Evolutionary conservation across 1,140 invertebrate genomes (phyloP).

Genomic region (Heliconius congener): DNA sequence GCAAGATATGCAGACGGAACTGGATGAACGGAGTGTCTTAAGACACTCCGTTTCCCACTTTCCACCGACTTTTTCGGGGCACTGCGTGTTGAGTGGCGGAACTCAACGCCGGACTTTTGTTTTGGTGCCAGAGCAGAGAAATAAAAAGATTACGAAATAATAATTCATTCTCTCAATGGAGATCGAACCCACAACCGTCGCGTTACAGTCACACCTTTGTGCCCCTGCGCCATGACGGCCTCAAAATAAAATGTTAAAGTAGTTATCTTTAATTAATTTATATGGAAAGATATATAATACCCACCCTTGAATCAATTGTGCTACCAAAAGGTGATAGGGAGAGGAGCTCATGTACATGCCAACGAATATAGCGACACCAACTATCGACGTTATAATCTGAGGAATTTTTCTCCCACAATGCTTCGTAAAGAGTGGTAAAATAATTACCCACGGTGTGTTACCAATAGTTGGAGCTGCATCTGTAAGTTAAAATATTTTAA

Average conservation of each 20-base stretch:
- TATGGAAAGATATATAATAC: not conserved
- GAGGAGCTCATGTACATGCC: not conserved
- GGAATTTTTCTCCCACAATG: not conserved
- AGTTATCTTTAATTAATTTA: not conserved
- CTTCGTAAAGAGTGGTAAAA: constrained; percentile 11
- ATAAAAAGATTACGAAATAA: too few relatives aligned
- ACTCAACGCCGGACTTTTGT: too few relatives aligned
- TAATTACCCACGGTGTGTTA: not conserved
- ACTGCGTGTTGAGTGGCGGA: too few relatives aligned
- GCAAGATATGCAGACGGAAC: too few relatives aligned
- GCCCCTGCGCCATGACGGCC: too few relatives aligned
- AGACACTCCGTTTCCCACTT: too few relatives aligned
- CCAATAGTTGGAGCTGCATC: not conserved
- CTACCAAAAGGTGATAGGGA: not conserved
- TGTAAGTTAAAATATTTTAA: not conserved
- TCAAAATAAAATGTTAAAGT: not conserved
- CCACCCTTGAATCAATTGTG: constrained; percentile 5
- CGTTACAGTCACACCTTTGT: too few relatives aligned
- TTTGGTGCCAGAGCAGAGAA: too few relatives aligned
- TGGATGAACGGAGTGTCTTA: too few relatives aligned
- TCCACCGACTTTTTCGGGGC: too few relatives aligned
- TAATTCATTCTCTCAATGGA: too few relatives aligned
- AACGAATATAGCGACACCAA: not conserved
- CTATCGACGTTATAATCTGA: constrained; percentile 8
- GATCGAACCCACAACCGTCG: too few relatives aligned